Base-by-base conservation (phyloP, 1,140 invertebrate genomes). In the Orchesella cincta region DNA sequence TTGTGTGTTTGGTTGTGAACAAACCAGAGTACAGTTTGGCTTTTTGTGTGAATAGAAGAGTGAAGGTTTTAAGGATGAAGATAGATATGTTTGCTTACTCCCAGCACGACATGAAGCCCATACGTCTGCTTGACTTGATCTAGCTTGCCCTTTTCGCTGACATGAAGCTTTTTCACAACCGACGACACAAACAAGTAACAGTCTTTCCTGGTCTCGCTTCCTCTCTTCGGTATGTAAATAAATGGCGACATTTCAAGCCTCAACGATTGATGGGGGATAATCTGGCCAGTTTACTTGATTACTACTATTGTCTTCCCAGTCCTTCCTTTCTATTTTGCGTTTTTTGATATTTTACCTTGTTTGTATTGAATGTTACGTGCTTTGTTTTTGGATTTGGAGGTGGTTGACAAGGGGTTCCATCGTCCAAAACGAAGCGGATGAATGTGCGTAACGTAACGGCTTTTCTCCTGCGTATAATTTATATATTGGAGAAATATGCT, bases 91-190 rank as follows among this genome's bases (percentile, higher is more conserved):
- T 67, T 67, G 62, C 31, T 67, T 67, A 67, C 28, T 67, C 62
- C 62, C 62, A 29, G 62, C 62, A 57, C 62, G 62, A 67, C 62
- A 67, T 31, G 62, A 12, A 67, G 31, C 62, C 29, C 62, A 67
- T 67, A 67, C 26, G 62, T 67, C 33, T 31, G 33, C 62, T 67
- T 67, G 62, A 67, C 62, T 67, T 67, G 62, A 67, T 67, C 62
- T 67, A 67, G 31, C 62, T 67, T 67, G 62, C 8, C 62, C 62
- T 67, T 67, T 67, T 33, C 12, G 62, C 31, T 67, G 62, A 33
- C 62, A 67, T 67, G 62, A 12, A 67, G 31, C 26, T 67, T 67
- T 67, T 33, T 67, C 62, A 67, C 62, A 31, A 33, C 62, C 23
- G 62, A 33, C 62, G 31, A 31, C 62, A 67, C 2, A 67, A 29